These are phyloP conservation scores for Heptranchias perlo DNA, from an alignment of 2,113 vertebrate species.

Conservation along the genomic window DNA sequence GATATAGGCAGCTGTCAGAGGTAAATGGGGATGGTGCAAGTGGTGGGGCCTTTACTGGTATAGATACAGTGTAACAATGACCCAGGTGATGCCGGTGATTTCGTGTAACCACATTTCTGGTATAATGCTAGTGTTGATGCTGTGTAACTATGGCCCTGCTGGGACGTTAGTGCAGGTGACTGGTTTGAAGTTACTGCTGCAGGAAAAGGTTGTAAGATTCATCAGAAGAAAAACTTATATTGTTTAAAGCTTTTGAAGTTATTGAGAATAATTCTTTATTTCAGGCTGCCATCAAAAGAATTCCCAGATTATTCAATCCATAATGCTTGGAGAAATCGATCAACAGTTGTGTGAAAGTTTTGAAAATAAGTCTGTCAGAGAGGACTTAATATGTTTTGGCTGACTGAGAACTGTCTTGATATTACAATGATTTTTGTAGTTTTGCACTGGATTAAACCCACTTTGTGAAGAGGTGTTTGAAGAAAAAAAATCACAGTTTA, in stretches of 20 bases:
- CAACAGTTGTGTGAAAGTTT: slow-evolving; percentile 21
- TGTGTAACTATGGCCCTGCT: background rate
- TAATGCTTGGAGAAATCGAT: background rate
- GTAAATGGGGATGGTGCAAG: background rate
- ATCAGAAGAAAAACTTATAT: background rate
- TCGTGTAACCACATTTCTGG: background rate
- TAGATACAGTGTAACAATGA: background rate
- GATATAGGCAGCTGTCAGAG: background rate
- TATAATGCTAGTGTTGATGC: background rate
- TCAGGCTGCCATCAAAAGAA: background rate
- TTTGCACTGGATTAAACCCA: background rate
- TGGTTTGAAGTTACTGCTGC: background rate
- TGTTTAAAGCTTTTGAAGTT: background rate
- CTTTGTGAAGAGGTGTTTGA: background rate
- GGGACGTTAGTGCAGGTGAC: background rate
- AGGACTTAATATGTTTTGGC: background rate
- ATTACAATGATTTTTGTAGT: background rate
- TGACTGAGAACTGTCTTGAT: background rate
- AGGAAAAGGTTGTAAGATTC: background rate
- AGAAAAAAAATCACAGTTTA: background rate
- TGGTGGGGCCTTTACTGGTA: background rate
- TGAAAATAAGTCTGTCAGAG: background rate
- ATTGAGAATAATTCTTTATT: slow-evolving; percentile 1
- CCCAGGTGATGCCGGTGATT: background rate
- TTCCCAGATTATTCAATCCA: background rate